Percentiles rank a stretch among this genome's conserved stretches.
Evolutionary conservation across 1,140 invertebrate genomes (phyloP).

Genomic region (Drosophila prosaltans): DNA sequence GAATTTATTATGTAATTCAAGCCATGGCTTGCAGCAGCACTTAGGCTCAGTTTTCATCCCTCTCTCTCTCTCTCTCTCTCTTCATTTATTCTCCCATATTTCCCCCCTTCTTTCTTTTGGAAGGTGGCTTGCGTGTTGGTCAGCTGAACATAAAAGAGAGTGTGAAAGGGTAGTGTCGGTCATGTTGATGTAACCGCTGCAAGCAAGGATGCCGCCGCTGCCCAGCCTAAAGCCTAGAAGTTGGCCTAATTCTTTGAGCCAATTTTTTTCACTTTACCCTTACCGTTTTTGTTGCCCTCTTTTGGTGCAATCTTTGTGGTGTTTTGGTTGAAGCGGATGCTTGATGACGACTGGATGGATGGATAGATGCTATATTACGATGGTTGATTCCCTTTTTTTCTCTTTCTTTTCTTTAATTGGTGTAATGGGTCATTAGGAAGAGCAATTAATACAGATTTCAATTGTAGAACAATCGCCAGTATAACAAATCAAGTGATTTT

Average conservation of each 20-base stretch:
- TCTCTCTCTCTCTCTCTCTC: background rate
- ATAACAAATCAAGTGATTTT: background rate
- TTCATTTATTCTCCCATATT: background rate
- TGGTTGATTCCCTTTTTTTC: background rate
- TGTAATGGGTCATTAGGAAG: slow-evolving; percentile 1
- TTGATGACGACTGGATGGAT: background rate
- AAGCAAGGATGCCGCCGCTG: slow-evolving; percentile 33
- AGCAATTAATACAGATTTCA: slow-evolving; percentile 7
- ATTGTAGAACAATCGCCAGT: background rate
- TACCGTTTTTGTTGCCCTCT: slow-evolving; percentile 26
- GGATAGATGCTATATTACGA: background rate
- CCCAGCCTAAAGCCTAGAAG: slow-evolving; percentile 34
- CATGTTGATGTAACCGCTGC: slow-evolving; percentile 61
- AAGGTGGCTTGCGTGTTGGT: background rate
- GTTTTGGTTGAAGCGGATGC: background rate
- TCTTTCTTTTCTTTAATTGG: background rate
- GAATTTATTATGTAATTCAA: slow-evolving; percentile 78
- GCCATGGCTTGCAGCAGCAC: slow-evolving; percentile 38
- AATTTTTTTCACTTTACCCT: slow-evolving; percentile 45
- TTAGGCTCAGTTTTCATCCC: slow-evolving; percentile 15
- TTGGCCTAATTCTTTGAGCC: slow-evolving; percentile 63
- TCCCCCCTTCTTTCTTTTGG: background rate
- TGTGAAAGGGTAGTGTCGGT: background rate
- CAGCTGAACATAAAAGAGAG: background rate
- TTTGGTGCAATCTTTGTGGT: slow-evolving; percentile 15